Conservation (phyloP, 35 echinoderm and acorn worm genomes). For the Ophioderma brevispina region DNA sequence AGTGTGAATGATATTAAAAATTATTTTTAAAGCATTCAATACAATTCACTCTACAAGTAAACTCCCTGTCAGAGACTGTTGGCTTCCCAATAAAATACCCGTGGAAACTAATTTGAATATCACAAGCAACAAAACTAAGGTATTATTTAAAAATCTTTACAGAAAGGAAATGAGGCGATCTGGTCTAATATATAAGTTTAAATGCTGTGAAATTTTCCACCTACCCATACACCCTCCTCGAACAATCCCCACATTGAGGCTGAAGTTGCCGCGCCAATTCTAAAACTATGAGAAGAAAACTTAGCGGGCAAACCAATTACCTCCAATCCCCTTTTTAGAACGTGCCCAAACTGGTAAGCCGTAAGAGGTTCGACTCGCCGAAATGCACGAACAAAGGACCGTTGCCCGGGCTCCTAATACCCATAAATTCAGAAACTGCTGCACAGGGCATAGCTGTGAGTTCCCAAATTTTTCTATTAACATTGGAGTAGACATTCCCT, state of each 20-base stretch:
- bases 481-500: background rate
- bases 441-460: background rate
- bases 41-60: no score
- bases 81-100: no score
- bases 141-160: no score
- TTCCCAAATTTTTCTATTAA: background rate
- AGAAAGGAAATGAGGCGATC: background rate
- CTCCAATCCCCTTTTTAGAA: background rate
- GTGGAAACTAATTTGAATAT: no score
- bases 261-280: constrained; percentile 21
- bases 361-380: background rate
- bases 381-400: background rate
- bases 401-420: background rate
- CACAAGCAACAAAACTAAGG: no score
- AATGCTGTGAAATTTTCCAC: constrained; percentile 22
- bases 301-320: background rate
- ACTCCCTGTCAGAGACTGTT: no score
- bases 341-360: background rate
- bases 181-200: constrained; percentile 17
- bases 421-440: background rate
- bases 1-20: no score
- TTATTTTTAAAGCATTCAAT: no score
- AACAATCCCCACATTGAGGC: background rate
- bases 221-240: constrained; percentile 20
- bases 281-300: constrained; percentile 15